Evolutionary conservation across 2,113 vertebrate genomes (phyloP), one percentile per base, ranked within the genome.

Genomic region (Muntiacus muntjak): DNA sequence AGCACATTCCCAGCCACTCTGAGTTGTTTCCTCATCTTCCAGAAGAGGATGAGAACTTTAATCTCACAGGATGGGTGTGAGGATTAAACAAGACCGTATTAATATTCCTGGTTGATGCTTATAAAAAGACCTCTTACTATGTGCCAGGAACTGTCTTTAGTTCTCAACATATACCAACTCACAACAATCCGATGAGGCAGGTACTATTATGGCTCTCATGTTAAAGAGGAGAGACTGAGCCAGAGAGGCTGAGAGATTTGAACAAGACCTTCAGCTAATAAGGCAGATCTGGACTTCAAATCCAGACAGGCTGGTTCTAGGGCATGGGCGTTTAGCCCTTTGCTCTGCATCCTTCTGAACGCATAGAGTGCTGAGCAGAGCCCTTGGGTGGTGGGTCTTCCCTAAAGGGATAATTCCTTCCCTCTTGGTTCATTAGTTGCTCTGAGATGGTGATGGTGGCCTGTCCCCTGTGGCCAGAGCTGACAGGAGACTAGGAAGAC

Each of bases 301-400:
- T n/a, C 33, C 13, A 14, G 57, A 67, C 16, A n/a, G 81, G n/a
- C 33, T 17, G 23, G 3, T 74, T 89, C 47, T 40, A 13, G 84
- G 71, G 36, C 2, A 0, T 3, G n/a, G 5, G 2, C 0, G 2
- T 8, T 26, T 15, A 62, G 23, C 33, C 50, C 26, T 57, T 55
- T 54, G 16, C 36, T 36, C 1, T 33, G 26, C 12, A 7, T 47
- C 7, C 15, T 83, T 36, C 67, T 6, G 17, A 26, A 33, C 0
- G 8, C 2, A 40, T 21, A 60, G 40, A 7, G 4, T 25, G 28
- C 43, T 15, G 9, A 13, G 10, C 57, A 43, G 14, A 40, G 40
- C 33, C 36, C 64, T 23, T 3, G 45, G 2, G 9, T 5, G 23
- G 17, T 13, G 55, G n/a, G 7, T 71, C 43, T 88, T 45, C 23